Evolutionary conservation across 2,113 vertebrate genomes (phyloP).

Genomic region (Donacobius atricapilla): DNA sequence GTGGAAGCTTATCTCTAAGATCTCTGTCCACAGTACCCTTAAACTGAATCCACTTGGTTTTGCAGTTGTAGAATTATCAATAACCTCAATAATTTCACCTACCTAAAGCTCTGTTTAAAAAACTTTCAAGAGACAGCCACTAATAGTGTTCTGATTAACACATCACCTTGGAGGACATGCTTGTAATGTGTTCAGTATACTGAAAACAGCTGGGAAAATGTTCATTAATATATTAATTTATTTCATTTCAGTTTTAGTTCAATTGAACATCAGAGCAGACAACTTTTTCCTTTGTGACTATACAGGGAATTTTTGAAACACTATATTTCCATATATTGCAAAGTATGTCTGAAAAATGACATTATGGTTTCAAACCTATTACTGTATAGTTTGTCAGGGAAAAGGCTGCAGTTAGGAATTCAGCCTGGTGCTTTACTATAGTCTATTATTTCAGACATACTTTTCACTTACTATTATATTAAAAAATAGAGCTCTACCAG

Average conservation of each 20-base stretch:
- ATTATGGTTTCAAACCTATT: not conserved
- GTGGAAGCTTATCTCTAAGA: not conserved
- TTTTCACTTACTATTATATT: not conserved
- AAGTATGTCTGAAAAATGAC: not conserved
- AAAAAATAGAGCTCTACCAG: not conserved
- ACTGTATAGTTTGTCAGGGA: not conserved
- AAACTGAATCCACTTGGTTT: not conserved
- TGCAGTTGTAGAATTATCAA: not conserved
- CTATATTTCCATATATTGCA: not conserved
- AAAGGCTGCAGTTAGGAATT: not conserved
- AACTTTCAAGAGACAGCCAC: not conserved
- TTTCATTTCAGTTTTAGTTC: conserved; percentile 54
- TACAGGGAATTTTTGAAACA: not conserved
- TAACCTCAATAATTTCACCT: not conserved
- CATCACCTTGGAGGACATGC: not conserved
- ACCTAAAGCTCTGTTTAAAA: not conserved
- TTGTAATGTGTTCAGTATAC: not conserved
- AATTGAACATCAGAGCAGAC: conserved; percentile 55
- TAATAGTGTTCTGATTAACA: not conserved
- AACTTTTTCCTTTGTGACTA: conserved; percentile 43
- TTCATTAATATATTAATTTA: conserved; percentile 52
- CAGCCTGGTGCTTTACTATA: not conserved
- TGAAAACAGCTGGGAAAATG: not conserved
- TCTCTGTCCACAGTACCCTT: not conserved
- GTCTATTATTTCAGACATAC: not conserved